Conservation (phyloP, 2,113 vertebrate genomes). For the Sinocyclocheilus anshuiensis region DNA sequence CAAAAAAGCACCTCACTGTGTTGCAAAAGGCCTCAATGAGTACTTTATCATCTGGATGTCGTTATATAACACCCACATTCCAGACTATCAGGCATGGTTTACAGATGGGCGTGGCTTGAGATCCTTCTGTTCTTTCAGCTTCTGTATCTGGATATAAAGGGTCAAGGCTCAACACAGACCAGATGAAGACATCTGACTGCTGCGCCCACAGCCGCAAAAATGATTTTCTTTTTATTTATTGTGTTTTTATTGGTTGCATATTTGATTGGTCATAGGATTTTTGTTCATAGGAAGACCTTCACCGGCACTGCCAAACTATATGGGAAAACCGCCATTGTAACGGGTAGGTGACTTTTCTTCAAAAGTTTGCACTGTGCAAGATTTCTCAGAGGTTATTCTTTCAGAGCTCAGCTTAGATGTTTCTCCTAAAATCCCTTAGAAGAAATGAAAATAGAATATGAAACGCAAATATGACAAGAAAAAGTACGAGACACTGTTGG, state of each 20-base stretch:
- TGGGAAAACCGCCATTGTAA: constrained; percentile 47
- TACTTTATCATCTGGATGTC: neutral
- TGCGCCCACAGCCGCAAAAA: neutral
- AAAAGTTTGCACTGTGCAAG: neutral
- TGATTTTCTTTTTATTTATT: neutral
- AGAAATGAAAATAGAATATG: neutral
- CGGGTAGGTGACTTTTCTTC: constrained; percentile 24
- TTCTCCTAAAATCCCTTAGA: neutral
- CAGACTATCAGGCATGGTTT: neutral
- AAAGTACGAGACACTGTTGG: too few relatives aligned
- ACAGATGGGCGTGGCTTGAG: neutral
- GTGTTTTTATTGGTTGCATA: neutral
- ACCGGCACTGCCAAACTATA: constrained; percentile 23
- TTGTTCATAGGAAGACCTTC: constrained; percentile 39
- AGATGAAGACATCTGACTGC: neutral
- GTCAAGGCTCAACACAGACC: too few relatives aligned
- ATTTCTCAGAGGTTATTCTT: neutral
- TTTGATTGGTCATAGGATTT: constrained; percentile 30
- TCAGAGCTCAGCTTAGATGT: neutral
- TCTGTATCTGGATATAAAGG: neutral
- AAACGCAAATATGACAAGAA: too few relatives aligned
- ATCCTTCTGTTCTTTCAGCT: neutral
- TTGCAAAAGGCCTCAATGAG: neutral
- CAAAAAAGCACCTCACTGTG: neutral
- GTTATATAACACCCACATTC: neutral